phyloP scores from a whole-genome alignment of 2,888 invertebrate genomes.

The Sarcophaga variegata region DNA sequence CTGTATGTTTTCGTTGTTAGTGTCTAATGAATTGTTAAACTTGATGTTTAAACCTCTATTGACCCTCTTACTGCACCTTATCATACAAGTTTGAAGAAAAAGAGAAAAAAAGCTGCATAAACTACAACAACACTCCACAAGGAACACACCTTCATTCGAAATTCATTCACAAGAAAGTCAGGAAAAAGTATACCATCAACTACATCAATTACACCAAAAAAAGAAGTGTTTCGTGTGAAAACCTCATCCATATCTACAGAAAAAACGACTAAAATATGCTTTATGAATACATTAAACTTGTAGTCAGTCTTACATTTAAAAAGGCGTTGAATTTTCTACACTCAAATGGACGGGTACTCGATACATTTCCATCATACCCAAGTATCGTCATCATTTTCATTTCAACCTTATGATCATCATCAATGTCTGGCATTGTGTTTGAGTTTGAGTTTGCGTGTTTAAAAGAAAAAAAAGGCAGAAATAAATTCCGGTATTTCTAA shows the following conservation, averaged over 20 bases:
- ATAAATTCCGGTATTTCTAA: conserved; percentile 33
- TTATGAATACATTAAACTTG: conserved; percentile 64
- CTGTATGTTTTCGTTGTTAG: conserved; percentile 1
- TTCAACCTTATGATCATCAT: conserved; percentile 25
- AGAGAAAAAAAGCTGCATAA: not conserved
- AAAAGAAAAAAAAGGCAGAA: conserved; percentile 27
- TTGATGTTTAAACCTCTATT: conserved; percentile 30
- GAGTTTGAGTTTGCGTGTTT: conserved; percentile 60
- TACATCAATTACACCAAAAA: conserved; percentile 1
- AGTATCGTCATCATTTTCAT: conserved; percentile 25
- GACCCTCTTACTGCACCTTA: conserved; percentile 35
- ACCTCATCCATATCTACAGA: conserved; percentile 56
- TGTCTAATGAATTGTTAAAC: conserved; percentile 56
- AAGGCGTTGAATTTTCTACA: not conserved
- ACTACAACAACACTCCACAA: conserved; percentile 37
- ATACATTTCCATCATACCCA: conserved; percentile 49
- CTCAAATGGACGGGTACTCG: conserved; percentile 40
- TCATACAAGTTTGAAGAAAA: not conserved
- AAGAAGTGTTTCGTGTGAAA: conserved; percentile 49
- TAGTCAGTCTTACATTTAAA: conserved; percentile 5
- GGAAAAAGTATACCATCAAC: conserved; percentile 27
- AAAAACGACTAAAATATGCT: conserved; percentile 27
- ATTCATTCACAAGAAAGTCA: conserved; percentile 58
- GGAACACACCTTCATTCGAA: conserved; percentile 63
- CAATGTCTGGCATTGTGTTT: conserved; percentile 19